phyloP scores from a whole-genome alignment of 2,888 invertebrate species.

The Petrolisthes cinctipes region DNA sequence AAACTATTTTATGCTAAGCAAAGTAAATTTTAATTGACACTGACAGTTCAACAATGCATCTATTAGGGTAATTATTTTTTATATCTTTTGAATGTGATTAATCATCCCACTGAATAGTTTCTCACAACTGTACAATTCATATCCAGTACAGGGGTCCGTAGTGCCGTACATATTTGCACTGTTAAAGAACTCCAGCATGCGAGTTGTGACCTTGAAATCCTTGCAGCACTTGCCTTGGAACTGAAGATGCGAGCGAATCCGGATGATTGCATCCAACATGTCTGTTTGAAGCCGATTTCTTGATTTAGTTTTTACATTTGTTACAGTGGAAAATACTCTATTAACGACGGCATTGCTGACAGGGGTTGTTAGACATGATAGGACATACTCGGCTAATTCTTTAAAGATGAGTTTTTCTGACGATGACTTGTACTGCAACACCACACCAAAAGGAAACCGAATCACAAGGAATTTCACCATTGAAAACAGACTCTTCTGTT shows the following conservation, averaged over 20 bases:
- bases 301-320: slow-evolving; percentile 11
- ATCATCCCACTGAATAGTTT: too few relatives aligned
- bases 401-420: slow-evolving; percentile 2
- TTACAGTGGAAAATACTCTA: not conserved
- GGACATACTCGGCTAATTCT: slow-evolving; percentile 12
- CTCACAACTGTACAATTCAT: too few relatives aligned
- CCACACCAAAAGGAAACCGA: slow-evolving; percentile 17
- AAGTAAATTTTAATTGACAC: too few relatives aligned
- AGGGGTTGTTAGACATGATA: slow-evolving; percentile 16
- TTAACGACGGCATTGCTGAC: slow-evolving; percentile 29
- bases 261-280: slow-evolving; percentile 23
- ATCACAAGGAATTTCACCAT: slow-evolving; percentile 10
- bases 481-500: slow-evolving; percentile 13
- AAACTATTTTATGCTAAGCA: too few relatives aligned
- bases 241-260: slow-evolving; percentile 23
- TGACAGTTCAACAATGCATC: too few relatives aligned
- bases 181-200: not conserved
- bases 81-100: too few relatives aligned
- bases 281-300: slow-evolving; percentile 14
- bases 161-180: too few relatives aligned
- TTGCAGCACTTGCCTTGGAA: slow-evolving; percentile 14
- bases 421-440: not conserved
- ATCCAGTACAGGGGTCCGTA: too few relatives aligned
- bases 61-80: too few relatives aligned
- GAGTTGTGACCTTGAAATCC: not conserved